Evolutionary conservation across 2,888 invertebrate species (phyloP).

Genomic region (Ophion obscuratus): DNA sequence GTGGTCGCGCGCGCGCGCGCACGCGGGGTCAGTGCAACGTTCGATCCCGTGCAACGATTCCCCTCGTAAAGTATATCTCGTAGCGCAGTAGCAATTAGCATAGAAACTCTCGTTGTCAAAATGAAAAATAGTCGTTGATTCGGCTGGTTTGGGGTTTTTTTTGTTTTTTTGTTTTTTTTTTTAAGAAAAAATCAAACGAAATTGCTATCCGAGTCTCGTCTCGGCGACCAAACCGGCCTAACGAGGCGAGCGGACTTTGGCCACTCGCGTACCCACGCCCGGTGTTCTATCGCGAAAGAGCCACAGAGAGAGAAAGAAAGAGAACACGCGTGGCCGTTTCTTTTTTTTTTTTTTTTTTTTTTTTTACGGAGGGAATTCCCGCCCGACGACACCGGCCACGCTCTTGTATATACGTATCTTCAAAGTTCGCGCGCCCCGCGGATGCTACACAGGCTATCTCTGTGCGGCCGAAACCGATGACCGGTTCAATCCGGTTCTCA

Average conservation of each 20-base stretch:
- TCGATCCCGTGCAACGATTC: conserved; percentile 13
- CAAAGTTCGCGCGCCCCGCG: conserved; percentile 19
- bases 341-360: not conserved
- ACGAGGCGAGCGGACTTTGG: conserved; percentile 53
- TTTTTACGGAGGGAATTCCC: conserved; percentile 48
- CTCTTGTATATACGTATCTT: conserved; percentile 3
- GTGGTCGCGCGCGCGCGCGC: not conserved
- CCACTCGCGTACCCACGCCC: conserved; percentile 2
- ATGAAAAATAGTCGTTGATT: not conserved
- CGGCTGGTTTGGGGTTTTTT: not conserved
- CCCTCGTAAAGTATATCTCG: conserved; percentile 5
- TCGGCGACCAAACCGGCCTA: conserved; percentile 28
- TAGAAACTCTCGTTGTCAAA: conserved; percentile 1
- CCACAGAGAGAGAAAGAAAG: not conserved
- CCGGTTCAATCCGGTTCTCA: conserved; percentile 62
- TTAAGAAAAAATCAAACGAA: not conserved
- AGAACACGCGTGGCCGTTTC: conserved; percentile 14
- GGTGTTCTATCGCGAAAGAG: not conserved
- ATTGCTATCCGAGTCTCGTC: conserved; percentile 3
- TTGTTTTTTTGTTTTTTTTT: not conserved
- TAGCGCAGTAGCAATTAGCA: not conserved
- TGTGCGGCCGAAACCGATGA: conserved; percentile 42
- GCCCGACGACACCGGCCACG: conserved; percentile 11
- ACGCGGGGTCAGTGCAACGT: conserved; percentile 47
- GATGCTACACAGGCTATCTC: not conserved